Evolutionary conservation across 2,797 vertebrate genomes (phyloP).

Genomic region (Enteromius treurensis): DNA sequence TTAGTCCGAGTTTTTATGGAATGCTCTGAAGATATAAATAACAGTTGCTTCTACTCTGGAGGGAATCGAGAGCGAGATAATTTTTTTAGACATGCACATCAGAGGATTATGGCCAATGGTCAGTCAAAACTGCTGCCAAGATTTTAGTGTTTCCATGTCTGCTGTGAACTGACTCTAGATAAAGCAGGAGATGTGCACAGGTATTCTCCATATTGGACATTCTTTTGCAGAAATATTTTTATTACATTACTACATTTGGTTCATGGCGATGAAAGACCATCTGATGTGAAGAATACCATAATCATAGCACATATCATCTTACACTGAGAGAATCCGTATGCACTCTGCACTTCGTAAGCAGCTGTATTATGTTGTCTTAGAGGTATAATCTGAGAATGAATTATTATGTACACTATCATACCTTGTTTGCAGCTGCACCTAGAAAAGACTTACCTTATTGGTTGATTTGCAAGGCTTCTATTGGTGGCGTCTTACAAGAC

Average conservation of each 20-base stretch:
- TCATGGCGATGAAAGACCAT: neutral
- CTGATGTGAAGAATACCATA: neutral
- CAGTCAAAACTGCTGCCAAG: conserved; percentile 33
- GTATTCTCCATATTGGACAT: conserved; percentile 37
- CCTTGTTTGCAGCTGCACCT: neutral
- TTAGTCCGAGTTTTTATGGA: neutral
- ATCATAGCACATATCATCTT: neutral
- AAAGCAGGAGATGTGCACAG: conserved; percentile 36
- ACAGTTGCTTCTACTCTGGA: neutral
- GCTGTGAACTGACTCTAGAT: conserved; percentile 29
- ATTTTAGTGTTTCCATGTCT: conserved; percentile 43
- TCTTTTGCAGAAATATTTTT: conserved; percentile 28
- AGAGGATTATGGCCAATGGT: conserved; percentile 39
- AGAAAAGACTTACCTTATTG: neutral
- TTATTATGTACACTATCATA: conserved; percentile 4
- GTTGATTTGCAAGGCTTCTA: neutral
- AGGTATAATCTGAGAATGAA: neutral
- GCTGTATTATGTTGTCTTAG: neutral
- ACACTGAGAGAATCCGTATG: neutral
- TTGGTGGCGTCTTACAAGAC: neutral
- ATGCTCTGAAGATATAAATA: conserved; percentile 40
- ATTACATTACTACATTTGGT: neutral
- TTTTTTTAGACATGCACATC: conserved; percentile 17
- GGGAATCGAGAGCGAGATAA: neutral
- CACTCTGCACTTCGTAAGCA: neutral